phyloP scores from a whole-genome alignment of 2,797 vertebrate species.

The Heterohyrax brucei region DNA sequence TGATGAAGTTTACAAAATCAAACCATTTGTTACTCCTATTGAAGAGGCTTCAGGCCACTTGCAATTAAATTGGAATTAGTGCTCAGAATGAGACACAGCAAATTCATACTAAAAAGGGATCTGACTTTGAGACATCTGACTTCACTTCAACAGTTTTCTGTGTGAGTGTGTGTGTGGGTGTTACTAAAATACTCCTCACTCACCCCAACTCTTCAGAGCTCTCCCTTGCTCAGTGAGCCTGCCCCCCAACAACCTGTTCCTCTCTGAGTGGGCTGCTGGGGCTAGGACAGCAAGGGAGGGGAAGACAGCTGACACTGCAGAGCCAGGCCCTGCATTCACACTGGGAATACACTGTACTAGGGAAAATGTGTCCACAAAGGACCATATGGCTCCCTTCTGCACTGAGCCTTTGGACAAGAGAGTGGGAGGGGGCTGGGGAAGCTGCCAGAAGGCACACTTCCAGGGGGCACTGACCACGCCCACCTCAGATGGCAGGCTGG shows the following conservation, averaged over 20 bases:
- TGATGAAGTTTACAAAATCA: conserved; percentile 99
- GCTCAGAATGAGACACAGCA: conserved; percentile 94
- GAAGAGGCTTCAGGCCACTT: conserved; percentile 99
- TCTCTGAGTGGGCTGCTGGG: conserved; percentile 12
- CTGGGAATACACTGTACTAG: conserved; percentile 83
- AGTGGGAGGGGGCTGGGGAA: conserved; percentile 58
- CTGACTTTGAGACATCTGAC: conserved; percentile 95
- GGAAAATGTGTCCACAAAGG: conserved; percentile 84
- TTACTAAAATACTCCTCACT: conserved; percentile 64
- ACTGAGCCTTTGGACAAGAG: conserved; percentile 80
- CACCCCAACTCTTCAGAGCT: conserved; percentile 65
- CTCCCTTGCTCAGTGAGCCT: background rate
- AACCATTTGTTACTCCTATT: conserved; percentile 99
- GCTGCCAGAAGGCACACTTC: conserved; percentile 88
- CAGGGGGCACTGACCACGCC: conserved; percentile 75
- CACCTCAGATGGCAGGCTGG: conserved; percentile 80
- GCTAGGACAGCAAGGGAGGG: background rate
- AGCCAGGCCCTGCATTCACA: conserved; percentile 68
- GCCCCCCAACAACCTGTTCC: conserved; percentile 20
- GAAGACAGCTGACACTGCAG: conserved; percentile 76
- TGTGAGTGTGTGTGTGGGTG: conserved; percentile 79
- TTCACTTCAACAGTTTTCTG: conserved; percentile 89
- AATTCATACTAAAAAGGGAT: conserved; percentile 95
- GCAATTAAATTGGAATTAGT: conserved; percentile 99
- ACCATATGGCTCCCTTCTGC: conserved; percentile 88